A percentile compares a stretch with the other conserved stretches of the same genome.
These are phyloP conservation scores for Bombus waltoni DNA, from an alignment of 1,140 invertebrate genomes.

Conservation along the genomic window DNA sequence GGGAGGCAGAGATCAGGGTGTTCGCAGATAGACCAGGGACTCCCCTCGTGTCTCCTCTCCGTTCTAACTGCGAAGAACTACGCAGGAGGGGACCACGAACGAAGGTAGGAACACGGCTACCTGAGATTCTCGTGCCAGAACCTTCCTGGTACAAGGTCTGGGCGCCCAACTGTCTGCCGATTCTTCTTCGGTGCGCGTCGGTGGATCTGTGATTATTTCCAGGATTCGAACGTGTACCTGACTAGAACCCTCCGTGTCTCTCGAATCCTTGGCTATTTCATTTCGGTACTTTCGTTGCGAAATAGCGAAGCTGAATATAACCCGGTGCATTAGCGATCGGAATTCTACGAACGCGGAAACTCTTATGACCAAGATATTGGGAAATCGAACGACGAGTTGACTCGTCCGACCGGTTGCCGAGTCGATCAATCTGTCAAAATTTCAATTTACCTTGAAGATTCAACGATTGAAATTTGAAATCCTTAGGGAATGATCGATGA, in stretches of 20 bases:
- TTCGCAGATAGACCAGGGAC: slow-evolving; percentile 42
- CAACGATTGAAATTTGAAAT: no score
- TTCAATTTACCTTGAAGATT: no score
- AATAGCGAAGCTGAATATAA: background rate
- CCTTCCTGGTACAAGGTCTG: slow-evolving; percentile 47
- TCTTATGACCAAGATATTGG: no score
- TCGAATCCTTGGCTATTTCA: background rate
- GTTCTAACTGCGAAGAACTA: slow-evolving; percentile 32
- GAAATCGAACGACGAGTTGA: no score
- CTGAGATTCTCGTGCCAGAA: slow-evolving; percentile 55
- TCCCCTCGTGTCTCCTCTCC: background rate
- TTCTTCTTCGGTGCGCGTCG: slow-evolving; percentile 54
- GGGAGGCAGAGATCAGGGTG: slow-evolving; percentile 48
- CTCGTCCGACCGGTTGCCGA: no score
- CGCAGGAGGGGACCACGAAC: slow-evolving; percentile 39
- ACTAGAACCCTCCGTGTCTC: background rate
- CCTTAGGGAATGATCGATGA: no score
- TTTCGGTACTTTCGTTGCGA: background rate
- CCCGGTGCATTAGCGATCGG: no score
- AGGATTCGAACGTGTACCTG: slow-evolving; percentile 44
- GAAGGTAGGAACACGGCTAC: slow-evolving; percentile 62
- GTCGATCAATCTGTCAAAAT: no score
- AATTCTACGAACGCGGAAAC: no score
- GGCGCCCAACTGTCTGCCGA: slow-evolving; percentile 69
- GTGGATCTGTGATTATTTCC: slow-evolving; percentile 54